A percentile compares a stretch with the other conserved stretches of the same genome.
Conservation (phyloP, 2,888 invertebrate species). For the Phortica magna region DNA sequence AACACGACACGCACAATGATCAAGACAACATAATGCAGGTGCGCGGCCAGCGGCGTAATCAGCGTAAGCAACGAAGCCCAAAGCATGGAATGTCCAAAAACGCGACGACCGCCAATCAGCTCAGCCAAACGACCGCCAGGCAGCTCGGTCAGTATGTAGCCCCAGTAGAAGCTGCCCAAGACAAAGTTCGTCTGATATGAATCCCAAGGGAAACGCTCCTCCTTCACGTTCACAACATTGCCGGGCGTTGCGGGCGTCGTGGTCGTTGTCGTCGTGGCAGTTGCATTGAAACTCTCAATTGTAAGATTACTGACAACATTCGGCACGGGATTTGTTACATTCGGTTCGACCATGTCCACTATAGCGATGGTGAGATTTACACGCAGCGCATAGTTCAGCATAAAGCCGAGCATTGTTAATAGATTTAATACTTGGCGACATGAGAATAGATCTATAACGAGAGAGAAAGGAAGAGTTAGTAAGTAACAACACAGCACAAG, state of each 20-base stretch:
- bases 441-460: constrained; percentile 83
- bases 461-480: too few species aligned
- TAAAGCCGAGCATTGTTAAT: constrained; percentile 92
- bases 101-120: constrained; percentile 87
- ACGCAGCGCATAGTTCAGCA: constrained; percentile 92
- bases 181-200: constrained; percentile 88
- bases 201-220: constrained; percentile 86
- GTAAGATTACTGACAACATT: background rate
- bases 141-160: constrained; percentile 92
- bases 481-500: too few species aligned
- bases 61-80: constrained; percentile 89
- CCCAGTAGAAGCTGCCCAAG: constrained; percentile 94
- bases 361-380: constrained; percentile 93
- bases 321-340: constrained; percentile 37
- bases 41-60: constrained; percentile 87
- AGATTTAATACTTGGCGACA: constrained; percentile 90
- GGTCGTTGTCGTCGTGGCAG: constrained; percentile 29
- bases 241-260: constrained; percentile 29
- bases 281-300: constrained; percentile 23
- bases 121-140: constrained; percentile 93
- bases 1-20: constrained; percentile 86
- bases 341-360: constrained; percentile 85
- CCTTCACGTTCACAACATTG: constrained; percentile 50
- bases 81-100: constrained; percentile 93
- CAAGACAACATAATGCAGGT: constrained; percentile 84